Percentiles rank a stretch among this genome's conserved stretches.
These are phyloP conservation scores for Caenorhabditis sp. DNA, from an alignment of 2,888 invertebrate genomes.

Conservation along the genomic window DNA sequence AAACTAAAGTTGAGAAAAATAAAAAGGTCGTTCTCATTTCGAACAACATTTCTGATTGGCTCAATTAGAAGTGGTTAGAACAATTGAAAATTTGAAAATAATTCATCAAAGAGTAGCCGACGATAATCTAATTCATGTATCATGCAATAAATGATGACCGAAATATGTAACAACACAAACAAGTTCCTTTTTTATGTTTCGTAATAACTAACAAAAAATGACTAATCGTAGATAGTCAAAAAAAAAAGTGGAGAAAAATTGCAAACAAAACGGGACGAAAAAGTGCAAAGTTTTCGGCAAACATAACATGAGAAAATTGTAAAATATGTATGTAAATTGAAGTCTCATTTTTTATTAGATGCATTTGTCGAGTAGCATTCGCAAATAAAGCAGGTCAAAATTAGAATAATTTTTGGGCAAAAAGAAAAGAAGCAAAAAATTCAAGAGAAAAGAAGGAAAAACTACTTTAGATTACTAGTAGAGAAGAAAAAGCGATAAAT, in stretches of 20 bases:
- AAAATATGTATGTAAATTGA: background rate
- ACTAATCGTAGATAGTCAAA: background rate
- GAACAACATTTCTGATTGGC: too few relatives aligned
- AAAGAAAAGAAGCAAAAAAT: constrained; percentile 5
- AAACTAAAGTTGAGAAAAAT: too few relatives aligned
- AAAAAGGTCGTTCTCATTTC: too few relatives aligned
- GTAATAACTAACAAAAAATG: constrained; percentile 7
- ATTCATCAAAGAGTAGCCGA: constrained; percentile 17
- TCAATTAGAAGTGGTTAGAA: too few relatives aligned
- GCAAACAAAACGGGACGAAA: background rate
- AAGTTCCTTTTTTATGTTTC: constrained; percentile 15
- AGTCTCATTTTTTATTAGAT: background rate
- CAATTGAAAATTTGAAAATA: background rate
- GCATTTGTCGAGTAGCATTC: constrained; percentile 18
- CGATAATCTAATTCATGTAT: constrained; percentile 3
- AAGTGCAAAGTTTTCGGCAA: background rate
- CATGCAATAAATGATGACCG: background rate
- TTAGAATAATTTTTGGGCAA: constrained; percentile 8
- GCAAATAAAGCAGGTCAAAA: constrained; percentile 11
- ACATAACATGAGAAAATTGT: background rate
- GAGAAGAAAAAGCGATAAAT: background rate
- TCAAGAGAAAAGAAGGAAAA: background rate
- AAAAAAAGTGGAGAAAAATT: background rate
- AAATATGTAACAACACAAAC: background rate
- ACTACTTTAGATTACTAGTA: constrained; percentile 3